Base-by-base conservation (phyloP, 2,113 vertebrate species). In the Cranoglanis bouderius region DNA sequence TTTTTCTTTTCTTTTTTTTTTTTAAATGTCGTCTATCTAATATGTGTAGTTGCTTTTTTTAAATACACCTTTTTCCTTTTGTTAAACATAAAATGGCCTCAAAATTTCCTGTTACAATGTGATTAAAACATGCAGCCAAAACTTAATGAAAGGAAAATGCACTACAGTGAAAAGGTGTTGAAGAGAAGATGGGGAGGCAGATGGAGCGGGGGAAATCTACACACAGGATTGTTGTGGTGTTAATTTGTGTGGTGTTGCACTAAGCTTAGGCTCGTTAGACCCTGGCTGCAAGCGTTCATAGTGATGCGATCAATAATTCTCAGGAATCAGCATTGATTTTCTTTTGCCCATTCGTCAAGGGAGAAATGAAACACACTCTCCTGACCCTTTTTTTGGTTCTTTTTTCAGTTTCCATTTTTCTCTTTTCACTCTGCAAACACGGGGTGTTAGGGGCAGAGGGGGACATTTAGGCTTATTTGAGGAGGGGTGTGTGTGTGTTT, bases 111-210 rank as follows among this genome's bases (percentile, higher is more conserved):
- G 90, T 92, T 91, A 91, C 93, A 92, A 92, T 90, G 93, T 93
- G 93, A 94, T 94, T 94, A 94, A 94, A 95, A 94, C 96, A 97
- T 97, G 97, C 98, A 97, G 95, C 95, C 94, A 95, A 92, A 93
- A 92, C 89, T 85, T 63, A 92, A 91, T 90, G 92, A 93, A 91
- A 90, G 89, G 91, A 93, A 55, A 86, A 83, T 21, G 82, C 65
- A 78, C 89, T 92, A 93, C 88, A 92, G 88, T 90, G 92, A 94
- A 90, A 92, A 94, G 91, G 94, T 92, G 91, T 92, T 92, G 92
- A 92, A 93, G 92, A 93, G 90, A 90, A 82, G 43, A 89, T 46
- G 75, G 67, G 55, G 67, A 92, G 92, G 90, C 90, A 93, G 96
- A 96, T 96, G 95, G 95, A 96, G 96, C 92, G 92, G 95, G 96